Evolutionary conservation across 1,140 invertebrate species (phyloP), one percentile per base, ranked within the genome.

Genomic region (Calephelis nemesis): DNA sequence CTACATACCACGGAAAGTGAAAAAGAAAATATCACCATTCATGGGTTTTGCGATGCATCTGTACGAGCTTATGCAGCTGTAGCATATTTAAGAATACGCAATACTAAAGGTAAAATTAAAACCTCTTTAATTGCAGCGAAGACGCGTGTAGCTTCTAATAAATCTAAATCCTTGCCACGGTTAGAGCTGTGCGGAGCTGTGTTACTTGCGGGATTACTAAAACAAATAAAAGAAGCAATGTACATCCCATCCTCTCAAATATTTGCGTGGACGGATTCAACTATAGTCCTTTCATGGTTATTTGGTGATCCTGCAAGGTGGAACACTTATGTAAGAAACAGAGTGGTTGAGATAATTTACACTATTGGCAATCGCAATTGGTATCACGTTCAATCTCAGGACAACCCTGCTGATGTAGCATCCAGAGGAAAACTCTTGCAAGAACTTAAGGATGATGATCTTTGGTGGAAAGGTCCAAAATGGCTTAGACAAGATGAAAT

Each of bases 401-500:
- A 69, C 19, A 74, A 74, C 19, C 69, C 72, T n/a, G 69, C 64
- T 45, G 73, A 71, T 52, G 47, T 62, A 39, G 73, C 76, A 7
- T 78, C 74, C 0, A 39, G 81, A 69, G 81, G 78, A 11, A 70
- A 7, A 15, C 49, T 0, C 5, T 39, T 70, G 11, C n/a, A 8
- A 8, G 52, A 76, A 7, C n/a, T 78, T 8, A 69, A 68, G 19
- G 60, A 64, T 6, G 13, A 40, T 15, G 40, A 71, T 9, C 45
- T 72, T 9, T 79, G 77, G 72, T 74, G 68, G 70, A 71, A 71
- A 1, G 72, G 73, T 3, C 77, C 73, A 65, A 39, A 50, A 7
- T 67, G 64, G 64, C 39, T 70, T n/a, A 13, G 5, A 54, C 4
- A 54, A 19, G 11, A 54, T 5, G 9, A 54, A 54, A 30, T 54